These are phyloP conservation scores for Oryzias curvinotus DNA, from an alignment of 2,113 vertebrate species.

Conservation along the genomic window DNA sequence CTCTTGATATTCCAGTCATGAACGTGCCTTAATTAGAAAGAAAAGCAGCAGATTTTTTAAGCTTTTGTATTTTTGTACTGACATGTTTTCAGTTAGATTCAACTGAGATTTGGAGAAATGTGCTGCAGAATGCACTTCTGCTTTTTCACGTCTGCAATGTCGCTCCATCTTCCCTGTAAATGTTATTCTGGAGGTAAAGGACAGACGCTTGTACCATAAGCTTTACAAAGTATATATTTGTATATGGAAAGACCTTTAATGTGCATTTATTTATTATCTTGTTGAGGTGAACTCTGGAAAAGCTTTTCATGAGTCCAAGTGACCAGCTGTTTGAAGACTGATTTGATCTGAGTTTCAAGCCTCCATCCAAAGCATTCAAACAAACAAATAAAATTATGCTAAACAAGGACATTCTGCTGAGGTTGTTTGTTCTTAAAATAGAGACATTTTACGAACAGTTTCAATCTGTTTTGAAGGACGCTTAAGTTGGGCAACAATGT, in stretches of 20 bases:
- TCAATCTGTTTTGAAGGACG: too few species aligned
- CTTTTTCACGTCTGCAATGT: constrained; percentile 15
- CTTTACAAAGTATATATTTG: constrained; percentile 82
- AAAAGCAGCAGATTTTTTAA: constrained; percentile 40
- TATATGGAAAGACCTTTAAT: constrained; percentile 86
- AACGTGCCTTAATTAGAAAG: constrained; percentile 47
- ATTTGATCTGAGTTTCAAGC: constrained; percentile 43
- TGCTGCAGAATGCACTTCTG: constrained; percentile 14
- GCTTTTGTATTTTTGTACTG: constrained; percentile 60
- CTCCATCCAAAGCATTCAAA: constrained; percentile 66
- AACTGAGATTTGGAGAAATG: not conserved
- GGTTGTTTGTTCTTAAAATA: not conserved
- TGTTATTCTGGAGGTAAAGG: constrained; percentile 66
- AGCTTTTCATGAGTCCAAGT: constrained; percentile 38
- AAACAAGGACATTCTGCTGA: constrained; percentile 20
- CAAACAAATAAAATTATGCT: constrained; percentile 76
- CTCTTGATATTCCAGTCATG: constrained; percentile 60
- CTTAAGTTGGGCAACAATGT: too few species aligned
- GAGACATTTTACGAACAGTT: not conserved
- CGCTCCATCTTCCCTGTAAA: constrained; percentile 71
- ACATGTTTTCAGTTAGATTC: constrained; percentile 17
- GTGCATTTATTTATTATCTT: constrained; percentile 89
- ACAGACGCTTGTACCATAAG: constrained; percentile 83
- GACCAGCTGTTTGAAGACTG: constrained; percentile 23
- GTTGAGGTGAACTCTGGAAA: constrained; percentile 39